Base-by-base conservation (phyloP, 2,888 invertebrate genomes). In the Andrena marginata region DNA sequence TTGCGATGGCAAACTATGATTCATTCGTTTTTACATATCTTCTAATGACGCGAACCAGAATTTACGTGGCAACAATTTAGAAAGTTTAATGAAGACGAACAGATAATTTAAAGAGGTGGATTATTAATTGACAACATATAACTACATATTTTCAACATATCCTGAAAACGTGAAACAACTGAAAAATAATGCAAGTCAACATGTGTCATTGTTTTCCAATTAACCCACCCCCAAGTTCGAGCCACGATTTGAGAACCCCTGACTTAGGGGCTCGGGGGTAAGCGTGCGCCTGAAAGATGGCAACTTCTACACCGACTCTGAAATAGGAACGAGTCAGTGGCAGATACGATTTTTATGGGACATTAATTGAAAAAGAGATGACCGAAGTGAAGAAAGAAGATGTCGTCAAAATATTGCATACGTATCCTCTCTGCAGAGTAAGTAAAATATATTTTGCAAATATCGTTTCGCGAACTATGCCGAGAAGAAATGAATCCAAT, bases 361-460 rank as follows among this genome's bases (percentile, higher is more conserved):
- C 35, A 64, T 54, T 65, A 33, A 69, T 75, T 48, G 23, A 13
- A 13, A 8, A n/a, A 62, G 62, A 49, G 64, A 94, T 94, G 94
- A 92, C 94, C 7, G 94, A 94, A 90, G 93, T 93, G 29, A 94
- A 92, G 81, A 94, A 94, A 82, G 95, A 94, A 68, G 95, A 95
- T 59, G 91, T 94, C 51, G 93, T 95, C 77, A 95, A 95, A 92
- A 94, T 93, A 77, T 92, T 95, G 60, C 95, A 95, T 84, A 96
- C 95, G 5, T 96, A 96, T 93, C 96, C 96, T 20, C 92, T 96
- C 35, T 95, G 96, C 76, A 93, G 95, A 91, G 96, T 96, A 92
- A 94, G 95, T 92, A 81, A 81, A 71, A 74, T 75, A 0, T n/a
- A 51, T 26, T 16, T 64, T 63, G 68, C 16, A n/a, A 13, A 0